These are phyloP conservation scores for Dicroscelio sp. DNA, from an alignment of 2,888 invertebrate species.

Conservation along the genomic window DNA sequence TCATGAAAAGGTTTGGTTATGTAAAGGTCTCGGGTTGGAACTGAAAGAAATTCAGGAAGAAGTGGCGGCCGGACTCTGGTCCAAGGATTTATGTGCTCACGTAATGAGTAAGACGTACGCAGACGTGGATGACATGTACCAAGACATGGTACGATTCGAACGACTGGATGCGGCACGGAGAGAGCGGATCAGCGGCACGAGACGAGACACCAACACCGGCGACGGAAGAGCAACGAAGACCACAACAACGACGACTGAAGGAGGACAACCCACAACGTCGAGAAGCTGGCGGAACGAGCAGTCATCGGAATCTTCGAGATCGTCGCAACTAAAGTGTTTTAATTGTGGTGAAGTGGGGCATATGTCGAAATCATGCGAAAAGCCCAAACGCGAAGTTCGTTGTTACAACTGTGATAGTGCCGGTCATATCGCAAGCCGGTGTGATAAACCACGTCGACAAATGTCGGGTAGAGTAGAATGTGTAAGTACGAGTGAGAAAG, in stretches of 20 bases:
- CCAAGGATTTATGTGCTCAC: not conserved
- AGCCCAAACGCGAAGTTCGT: not conserved
- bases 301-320: not conserved
- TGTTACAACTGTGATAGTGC: constrained; percentile 42
- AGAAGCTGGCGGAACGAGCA: not conserved
- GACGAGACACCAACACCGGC: not conserved
- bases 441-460: constrained; percentile 13
- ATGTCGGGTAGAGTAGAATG: not conserved
- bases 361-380: not conserved
- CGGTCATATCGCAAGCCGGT: constrained; percentile 33
- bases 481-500: not conserved
- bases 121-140: not conserved
- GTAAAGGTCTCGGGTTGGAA: not conserved
- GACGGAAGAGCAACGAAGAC: not conserved
- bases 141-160: not conserved
- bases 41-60: not conserved
- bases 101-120: not conserved
- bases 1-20: constrained; percentile 10
- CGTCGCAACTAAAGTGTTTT: not conserved
- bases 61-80: not conserved
- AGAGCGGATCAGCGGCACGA: not conserved
- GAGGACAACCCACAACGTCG: not conserved
- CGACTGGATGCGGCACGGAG: not conserved
- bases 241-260: not conserved
- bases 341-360: constrained; percentile 8